These are phyloP conservation scores for Orthosia cruda DNA, from an alignment of 2,888 invertebrate species.

Conservation along the genomic window DNA sequence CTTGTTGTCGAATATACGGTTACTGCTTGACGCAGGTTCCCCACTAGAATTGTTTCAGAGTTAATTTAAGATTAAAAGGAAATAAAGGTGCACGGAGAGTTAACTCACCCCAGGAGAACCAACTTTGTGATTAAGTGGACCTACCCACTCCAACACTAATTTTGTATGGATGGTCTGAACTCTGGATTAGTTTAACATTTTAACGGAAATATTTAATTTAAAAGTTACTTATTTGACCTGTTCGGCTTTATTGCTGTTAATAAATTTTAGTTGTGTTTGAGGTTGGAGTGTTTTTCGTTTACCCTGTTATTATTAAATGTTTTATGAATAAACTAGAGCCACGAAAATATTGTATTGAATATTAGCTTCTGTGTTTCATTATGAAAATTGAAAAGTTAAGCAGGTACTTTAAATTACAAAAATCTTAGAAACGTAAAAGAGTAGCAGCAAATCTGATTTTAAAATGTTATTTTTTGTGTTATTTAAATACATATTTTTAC, in stretches of 20 bases:
- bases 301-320: slow-evolving; percentile 5
- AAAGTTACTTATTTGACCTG: slow-evolving; percentile 46
- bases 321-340: neutral
- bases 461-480: neutral
- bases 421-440: neutral
- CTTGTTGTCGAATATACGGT: slow-evolving; percentile 62
- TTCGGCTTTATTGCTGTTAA: slow-evolving; percentile 22
- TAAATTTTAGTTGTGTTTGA: slow-evolving; percentile 39
- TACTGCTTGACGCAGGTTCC: slow-evolving; percentile 56
- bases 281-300: slow-evolving; percentile 37
- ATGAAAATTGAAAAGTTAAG: slow-evolving; percentile 16
- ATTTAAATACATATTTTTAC: neutral
- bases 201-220: slow-evolving; percentile 62
- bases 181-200: slow-evolving; percentile 66
- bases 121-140: slow-evolving; percentile 73
- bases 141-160: slow-evolving; percentile 62
- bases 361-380: slow-evolving; percentile 4
- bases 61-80: slow-evolving; percentile 80
- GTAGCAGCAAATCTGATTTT: neutral
- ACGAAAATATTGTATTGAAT: slow-evolving; percentile 2
- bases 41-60: slow-evolving; percentile 70
- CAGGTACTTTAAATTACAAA: neutral
- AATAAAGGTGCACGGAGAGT: slow-evolving; percentile 74
- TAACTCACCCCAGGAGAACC: slow-evolving; percentile 72
- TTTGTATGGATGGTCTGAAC: slow-evolving; percentile 65